A percentile compares a stretch with the other conserved stretches of the same genome.
These are phyloP conservation scores for Agelastica alni DNA, from an alignment of 2,888 invertebrate genomes.

Conservation along the genomic window DNA sequence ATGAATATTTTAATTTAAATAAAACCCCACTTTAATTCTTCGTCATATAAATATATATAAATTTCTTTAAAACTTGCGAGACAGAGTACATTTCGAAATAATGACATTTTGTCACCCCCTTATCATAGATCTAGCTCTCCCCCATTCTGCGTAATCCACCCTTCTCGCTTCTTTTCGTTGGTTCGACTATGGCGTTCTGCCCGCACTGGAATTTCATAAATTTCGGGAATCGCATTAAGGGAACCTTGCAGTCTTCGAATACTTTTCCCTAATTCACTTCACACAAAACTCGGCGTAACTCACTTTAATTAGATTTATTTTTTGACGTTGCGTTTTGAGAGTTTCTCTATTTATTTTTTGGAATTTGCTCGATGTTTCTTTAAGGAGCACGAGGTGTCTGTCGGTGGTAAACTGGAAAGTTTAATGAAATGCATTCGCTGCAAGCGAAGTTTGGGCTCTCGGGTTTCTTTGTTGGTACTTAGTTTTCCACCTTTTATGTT, in stretches of 20 bases:
- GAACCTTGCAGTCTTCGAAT: conserved; percentile 24
- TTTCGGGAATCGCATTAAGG: conserved; percentile 31
- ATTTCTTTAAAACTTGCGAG: conserved; percentile 13
- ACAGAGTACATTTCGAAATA: conserved; percentile 21
- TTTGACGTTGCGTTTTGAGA: conserved; percentile 3
- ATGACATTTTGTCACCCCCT: conserved; percentile 26
- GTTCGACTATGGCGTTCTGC: conserved; percentile 17
- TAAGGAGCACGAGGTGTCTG: neutral
- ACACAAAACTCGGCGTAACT: conserved; percentile 27
- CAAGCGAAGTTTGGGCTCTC: too few species aligned
- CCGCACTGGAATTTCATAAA: conserved; percentile 31
- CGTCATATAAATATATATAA: conserved; percentile 11
- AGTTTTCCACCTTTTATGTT: neutral
- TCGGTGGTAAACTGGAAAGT: too few species aligned
- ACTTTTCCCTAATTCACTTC: conserved; percentile 32
- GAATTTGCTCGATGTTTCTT: conserved; percentile 1
- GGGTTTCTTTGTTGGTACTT: conserved; percentile 1
- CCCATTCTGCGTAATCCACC: conserved; percentile 8
- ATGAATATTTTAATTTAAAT: conserved; percentile 16
- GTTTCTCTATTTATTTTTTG: too few species aligned
- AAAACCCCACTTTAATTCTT: conserved; percentile 10
- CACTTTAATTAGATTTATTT: conserved; percentile 33
- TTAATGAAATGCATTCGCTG: too few species aligned
- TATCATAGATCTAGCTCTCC: conserved; percentile 20
- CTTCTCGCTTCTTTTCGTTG: conserved; percentile 12